Evolutionary conservation across 1,140 invertebrate species (phyloP), one percentile per base, ranked within the genome.

Genomic region (Drosophila rufa): DNA sequence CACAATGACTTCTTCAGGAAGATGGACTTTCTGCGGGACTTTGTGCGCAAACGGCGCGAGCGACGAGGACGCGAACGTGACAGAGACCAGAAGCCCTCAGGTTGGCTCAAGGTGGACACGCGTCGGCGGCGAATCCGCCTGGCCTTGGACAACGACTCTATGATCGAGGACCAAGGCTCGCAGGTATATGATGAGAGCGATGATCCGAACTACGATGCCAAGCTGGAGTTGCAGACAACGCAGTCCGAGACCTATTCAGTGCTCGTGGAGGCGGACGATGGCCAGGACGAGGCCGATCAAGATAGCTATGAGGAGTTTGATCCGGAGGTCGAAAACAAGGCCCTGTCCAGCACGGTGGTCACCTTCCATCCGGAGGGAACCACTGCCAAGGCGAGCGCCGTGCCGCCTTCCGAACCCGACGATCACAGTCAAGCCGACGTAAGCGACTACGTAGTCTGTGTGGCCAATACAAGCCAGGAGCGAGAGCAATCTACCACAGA

Each of bases 11-110:
- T 92, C 17, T 92, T 92, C 17, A 38, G 80, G 7, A 79, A 90
- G 64, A 92, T 92, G 91, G 91, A 92, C 40, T 92, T 92, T 43
- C 51, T 92, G 45, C 68, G 91, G 5, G 74, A 79, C n/a, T 92
- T 84, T 40, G 87, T 92, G 0, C 71, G 85, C 7, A 92, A 90
- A 27, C 76, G 91, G 9, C 77, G 84, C 1, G 79, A 90, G 22
- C 51, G 83, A 1, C 62, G 84, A 19, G 77, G 85, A 14, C 84
- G 86, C 9, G 79, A 85, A 9, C 36, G 51, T 2, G 53, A 36
- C 7, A 43, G 67, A 2, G 69, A 60, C 7, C 75, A 87, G 19
- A 89, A 82, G 15, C 69, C 84, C 33, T 56, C 80, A 15, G 73
- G 78, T 9, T 89, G 78, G 81, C 33, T 75, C 0, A 90, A 84